Conservation (phyloP, 1,140 invertebrate species). For the Mamestra configurata region DNA sequence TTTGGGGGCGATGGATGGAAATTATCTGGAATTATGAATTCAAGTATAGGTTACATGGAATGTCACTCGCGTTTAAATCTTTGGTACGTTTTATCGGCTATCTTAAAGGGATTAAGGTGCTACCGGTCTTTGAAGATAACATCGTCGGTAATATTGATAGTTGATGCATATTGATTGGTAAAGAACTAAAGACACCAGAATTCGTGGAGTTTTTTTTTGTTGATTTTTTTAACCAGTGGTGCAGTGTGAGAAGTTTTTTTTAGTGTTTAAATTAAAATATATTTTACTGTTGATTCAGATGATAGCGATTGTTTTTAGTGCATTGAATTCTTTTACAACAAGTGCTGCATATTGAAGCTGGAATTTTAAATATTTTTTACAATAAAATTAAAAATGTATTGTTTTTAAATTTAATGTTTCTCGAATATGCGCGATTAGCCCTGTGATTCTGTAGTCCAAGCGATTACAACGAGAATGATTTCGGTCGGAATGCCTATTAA, state of each 20-base stretch:
- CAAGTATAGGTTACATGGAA: constrained; percentile 66
- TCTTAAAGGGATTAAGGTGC: constrained; percentile 71
- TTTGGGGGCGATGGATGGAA: no score
- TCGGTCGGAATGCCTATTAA: no score
- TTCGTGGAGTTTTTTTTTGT: constrained; percentile 19
- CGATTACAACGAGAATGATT: no score
- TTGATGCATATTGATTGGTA: constrained; percentile 45
- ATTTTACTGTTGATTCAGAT: constrained; percentile 13
- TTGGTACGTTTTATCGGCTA: constrained; percentile 61
- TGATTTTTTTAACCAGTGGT: constrained; percentile 18
- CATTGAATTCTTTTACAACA: not conserved
- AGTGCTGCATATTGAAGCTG: not conserved
- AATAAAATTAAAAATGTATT: not conserved
- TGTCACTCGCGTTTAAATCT: constrained; percentile 63
- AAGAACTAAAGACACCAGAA: constrained; percentile 37
- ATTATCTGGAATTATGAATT: no score
- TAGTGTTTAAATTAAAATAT: not conserved
- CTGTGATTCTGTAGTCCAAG: no score
- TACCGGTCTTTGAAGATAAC: constrained; percentile 67
- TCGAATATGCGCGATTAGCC: not conserved
- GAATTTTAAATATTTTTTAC: not conserved
- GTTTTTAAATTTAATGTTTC: not conserved
- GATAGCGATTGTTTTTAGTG: not conserved
- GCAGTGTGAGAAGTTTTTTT: not conserved
- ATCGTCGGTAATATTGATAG: constrained; percentile 6